phyloP scores from a whole-genome alignment of 1,140 invertebrate species.

The Drosophila ohnishii region DNA sequence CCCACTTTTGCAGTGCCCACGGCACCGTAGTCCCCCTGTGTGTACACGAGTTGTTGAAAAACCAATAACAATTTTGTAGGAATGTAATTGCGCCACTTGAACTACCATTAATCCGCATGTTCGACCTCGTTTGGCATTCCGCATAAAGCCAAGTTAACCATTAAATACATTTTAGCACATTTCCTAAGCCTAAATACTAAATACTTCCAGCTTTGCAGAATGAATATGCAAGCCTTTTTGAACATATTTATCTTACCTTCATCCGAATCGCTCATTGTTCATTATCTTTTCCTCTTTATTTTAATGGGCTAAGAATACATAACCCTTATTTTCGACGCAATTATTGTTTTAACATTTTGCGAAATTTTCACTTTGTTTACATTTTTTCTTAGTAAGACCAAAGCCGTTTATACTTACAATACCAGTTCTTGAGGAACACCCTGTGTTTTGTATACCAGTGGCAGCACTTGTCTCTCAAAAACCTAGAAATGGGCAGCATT shows the following conservation, averaged over 20 bases:
- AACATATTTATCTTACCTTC: slow-evolving; percentile 52
- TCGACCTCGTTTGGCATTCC: too few relatives aligned
- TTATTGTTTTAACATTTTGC: slow-evolving; percentile 22
- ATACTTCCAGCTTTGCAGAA: background rate
- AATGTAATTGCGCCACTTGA: slow-evolving; percentile 5
- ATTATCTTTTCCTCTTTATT: background rate
- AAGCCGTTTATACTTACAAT: too few relatives aligned
- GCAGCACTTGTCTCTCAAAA: too few relatives aligned
- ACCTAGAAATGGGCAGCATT: too few relatives aligned
- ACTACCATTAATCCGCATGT: too few relatives aligned
- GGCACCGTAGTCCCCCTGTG: slow-evolving; percentile 29
- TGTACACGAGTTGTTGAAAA: slow-evolving; percentile 33
- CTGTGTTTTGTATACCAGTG: background rate
- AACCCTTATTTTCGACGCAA: slow-evolving; percentile 5
- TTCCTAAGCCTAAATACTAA: background rate
- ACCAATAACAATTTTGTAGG: slow-evolving; percentile 32
- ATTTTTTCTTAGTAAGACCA: slow-evolving; percentile 24
- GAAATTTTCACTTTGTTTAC: slow-evolving; percentile 67
- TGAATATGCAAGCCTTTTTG: background rate
- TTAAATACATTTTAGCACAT: background rate
- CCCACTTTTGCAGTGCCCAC: background rate
- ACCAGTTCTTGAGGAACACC: too few relatives aligned
- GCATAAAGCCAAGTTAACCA: too few relatives aligned
- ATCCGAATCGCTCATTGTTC: slow-evolving; percentile 61
- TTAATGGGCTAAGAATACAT: slow-evolving; percentile 4